Evolutionary conservation across 2,113 vertebrate genomes (phyloP), one percentile per base, ranked within the genome.

Genomic region (Stomatorhinus ivindoensis): DNA sequence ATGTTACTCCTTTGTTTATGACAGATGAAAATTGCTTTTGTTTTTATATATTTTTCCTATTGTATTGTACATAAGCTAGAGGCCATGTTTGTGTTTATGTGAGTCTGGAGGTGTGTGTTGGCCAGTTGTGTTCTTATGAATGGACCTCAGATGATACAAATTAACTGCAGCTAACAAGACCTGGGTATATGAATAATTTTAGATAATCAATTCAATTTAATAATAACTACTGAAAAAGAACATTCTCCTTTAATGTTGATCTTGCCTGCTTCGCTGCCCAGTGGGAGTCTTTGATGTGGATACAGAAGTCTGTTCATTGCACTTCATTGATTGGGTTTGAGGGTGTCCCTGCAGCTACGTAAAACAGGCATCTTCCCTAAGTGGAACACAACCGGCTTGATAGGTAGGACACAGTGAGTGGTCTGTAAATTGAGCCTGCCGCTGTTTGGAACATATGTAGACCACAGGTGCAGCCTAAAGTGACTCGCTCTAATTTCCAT

Each of bases 311-410:
- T 85, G 47, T 55, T 89, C 90, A 76, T 53, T 42, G 39, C n/a
- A 87, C 21, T 61, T 39, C 15, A 17, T 39, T 8, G 47, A 31
- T 50, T 73, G 27, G 11, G 58, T 87, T 47, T 21, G 83, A 55
- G 69, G 7, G 35, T n/a, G 84, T 88, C 86, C 84, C 73, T 89
- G 47, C 69, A 89, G 88, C 73, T 50, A 3, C 61, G 31, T 9
- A 35, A 35, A 80, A 15, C 53, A 44, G 35, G 13, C 15, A 47
- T 89, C 87, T 69, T 42, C 35, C 48, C 83, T 58, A 55, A 82
- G 50, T 86, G 58, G 55, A 89, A 82, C 24, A 89, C 9, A 73
- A 61, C 89, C 21, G 42, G 50, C 51, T n/a, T 87, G 82, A 90
- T 88, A 69, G 87, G 46, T 76, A 48, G 53, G 76, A 65, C 17